Conservation (phyloP, 1,140 invertebrate species). For the Conus ventricosus region DNA sequence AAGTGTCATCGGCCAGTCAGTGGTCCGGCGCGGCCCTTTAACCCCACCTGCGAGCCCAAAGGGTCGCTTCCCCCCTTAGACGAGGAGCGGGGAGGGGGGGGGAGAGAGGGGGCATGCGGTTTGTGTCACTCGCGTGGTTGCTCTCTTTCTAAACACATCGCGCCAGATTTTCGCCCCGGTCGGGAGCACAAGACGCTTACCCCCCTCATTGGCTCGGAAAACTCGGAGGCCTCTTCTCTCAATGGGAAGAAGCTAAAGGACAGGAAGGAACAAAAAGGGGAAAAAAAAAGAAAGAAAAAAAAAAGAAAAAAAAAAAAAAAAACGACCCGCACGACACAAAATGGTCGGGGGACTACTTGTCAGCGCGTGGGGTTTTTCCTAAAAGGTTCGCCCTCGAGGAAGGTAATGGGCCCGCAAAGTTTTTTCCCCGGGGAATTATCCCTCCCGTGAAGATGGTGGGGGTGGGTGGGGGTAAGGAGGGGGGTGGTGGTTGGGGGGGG, state of each 20-base stretch:
- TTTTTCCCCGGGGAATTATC: neutral
- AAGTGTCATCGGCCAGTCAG: no score
- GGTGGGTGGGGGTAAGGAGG: neutral
- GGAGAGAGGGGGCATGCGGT: neutral
- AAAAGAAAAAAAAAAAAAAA: neutral
- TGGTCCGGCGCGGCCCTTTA: no score
- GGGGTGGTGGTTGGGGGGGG: neutral
- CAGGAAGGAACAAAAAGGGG: neutral
- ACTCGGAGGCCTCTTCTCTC: neutral
- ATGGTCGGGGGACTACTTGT: neutral
- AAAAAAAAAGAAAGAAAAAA: neutral
- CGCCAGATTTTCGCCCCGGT: neutral
- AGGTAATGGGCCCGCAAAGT: conserved; percentile 18
- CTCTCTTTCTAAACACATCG: conserved; percentile 25
- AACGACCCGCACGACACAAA: neutral
- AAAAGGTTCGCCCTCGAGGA: neutral
- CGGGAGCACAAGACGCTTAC: conserved; percentile 19
- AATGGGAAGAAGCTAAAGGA: neutral
- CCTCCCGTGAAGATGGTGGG: neutral
- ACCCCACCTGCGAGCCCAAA: no score
- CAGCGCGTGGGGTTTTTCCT: neutral
- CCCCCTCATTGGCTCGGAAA: conserved; percentile 1
- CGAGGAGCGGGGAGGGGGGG: no score
- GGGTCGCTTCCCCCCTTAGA: no score
- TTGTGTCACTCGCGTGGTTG: conserved; percentile 19